These are phyloP conservation scores for Leptogaster cylindrica DNA, from an alignment of 2,888 invertebrate species.

Conservation along the genomic window DNA sequence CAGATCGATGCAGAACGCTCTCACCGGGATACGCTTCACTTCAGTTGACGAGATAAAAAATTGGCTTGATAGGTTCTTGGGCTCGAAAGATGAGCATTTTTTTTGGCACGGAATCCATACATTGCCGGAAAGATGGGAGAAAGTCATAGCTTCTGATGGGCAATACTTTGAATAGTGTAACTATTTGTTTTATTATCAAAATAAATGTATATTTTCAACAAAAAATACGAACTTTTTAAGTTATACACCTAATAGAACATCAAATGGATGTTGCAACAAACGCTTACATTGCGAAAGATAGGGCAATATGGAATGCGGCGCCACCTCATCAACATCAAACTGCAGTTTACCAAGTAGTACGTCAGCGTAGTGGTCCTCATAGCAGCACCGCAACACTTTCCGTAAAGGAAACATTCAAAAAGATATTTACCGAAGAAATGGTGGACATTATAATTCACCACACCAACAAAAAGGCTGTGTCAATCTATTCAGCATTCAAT, in stretches of 20 bases:
- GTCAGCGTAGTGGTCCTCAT: conserved; percentile 38
- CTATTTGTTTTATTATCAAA: not conserved
- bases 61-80: conserved; percentile 2
- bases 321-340: conserved; percentile 29
- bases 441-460: conserved; percentile 27
- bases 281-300: conserved; percentile 26
- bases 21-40: not conserved
- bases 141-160: not conserved
- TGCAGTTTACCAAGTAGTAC: conserved; percentile 29
- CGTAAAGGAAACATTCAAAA: conserved; percentile 32
- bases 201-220: not conserved
- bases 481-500: no score
- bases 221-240: not conserved
- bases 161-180: conserved; percentile 15
- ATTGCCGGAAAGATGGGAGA: conserved; percentile 32
- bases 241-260: not conserved
- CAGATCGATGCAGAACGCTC: no score
- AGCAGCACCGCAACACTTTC: conserved; percentile 33
- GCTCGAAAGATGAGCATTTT: conserved; percentile 12
- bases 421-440: conserved; percentile 20
- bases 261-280: no score
- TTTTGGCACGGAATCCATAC: conserved; percentile 33
- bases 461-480: conserved; percentile 33
- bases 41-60: not conserved
- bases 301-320: conserved; percentile 25